A percentile compares a stretch with the other conserved stretches of the same genome.
Evolutionary conservation across 92 coral and sea anemone genomes (phyloP).

Genomic region (Chrysogorgia sp.): DNA sequence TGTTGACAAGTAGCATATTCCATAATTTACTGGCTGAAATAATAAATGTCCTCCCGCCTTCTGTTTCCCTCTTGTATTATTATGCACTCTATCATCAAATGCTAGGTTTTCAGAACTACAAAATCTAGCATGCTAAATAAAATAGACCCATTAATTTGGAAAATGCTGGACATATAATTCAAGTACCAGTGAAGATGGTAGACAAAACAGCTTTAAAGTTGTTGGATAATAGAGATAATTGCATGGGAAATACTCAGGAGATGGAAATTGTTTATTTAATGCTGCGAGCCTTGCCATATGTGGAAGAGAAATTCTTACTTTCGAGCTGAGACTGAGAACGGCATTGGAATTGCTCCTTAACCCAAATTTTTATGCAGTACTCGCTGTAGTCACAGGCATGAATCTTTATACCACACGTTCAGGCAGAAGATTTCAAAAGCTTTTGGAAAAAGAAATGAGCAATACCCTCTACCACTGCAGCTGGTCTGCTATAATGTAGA

Average conservation of each 20-base stretch:
- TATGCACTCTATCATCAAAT: background rate
- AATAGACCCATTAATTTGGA: conserved; percentile 11
- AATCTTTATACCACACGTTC: conserved; percentile 28
- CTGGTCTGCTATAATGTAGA: conserved; percentile 52
- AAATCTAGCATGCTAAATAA: background rate
- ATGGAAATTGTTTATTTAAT: conserved; percentile 67
- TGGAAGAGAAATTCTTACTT: conserved; percentile 26
- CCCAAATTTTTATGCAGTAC: conserved; percentile 41
- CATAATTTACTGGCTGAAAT: too few species aligned
- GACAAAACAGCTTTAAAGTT: conserved; percentile 28
- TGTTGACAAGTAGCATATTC: too few species aligned
- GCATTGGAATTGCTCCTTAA: conserved; percentile 50
- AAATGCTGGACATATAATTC: conserved; percentile 17
- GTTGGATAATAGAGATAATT: background rate
- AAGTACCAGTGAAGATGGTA: background rate
- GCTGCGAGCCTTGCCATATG: conserved; percentile 64
- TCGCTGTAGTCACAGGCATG: conserved; percentile 25
- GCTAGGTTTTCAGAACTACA: background rate
- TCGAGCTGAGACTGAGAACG: conserved; percentile 50
- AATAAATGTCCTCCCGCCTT: too few species aligned
- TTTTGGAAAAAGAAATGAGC: conserved; percentile 41
- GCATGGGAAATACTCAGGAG: conserved; percentile 38
- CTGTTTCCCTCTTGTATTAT: too few species aligned
- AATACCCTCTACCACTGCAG: conserved; percentile 9
- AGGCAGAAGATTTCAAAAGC: conserved; percentile 35